phyloP scores from a whole-genome alignment of 1,140 invertebrate species.

The Trypoxylus dichotomus region DNA sequence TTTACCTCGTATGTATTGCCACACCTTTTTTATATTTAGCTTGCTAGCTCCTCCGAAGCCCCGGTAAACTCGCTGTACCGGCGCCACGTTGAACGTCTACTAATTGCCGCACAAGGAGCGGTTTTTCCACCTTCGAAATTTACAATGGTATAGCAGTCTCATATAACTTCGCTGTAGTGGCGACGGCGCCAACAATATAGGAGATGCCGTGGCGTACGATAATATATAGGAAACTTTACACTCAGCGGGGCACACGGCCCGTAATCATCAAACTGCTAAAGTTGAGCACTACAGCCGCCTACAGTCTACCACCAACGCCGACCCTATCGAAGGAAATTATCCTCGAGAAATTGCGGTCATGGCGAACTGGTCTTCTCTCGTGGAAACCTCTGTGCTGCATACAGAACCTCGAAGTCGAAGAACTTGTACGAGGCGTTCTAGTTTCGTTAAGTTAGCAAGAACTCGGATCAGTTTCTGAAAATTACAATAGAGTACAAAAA shows the following conservation, averaged over 20 bases:
- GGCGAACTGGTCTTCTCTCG: background rate
- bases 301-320: background rate
- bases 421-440: too few relatives aligned
- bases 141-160: background rate
- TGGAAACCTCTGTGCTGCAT: background rate
- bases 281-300: background rate
- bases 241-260: background rate
- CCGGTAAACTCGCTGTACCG: too few relatives aligned
- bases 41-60: too few relatives aligned
- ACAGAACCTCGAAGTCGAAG: too few relatives aligned
- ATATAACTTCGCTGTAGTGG: background rate
- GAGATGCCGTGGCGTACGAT: background rate
- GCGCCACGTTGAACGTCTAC: background rate
- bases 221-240: constrained; percentile 29
- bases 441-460: too few relatives aligned
- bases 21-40: too few relatives aligned
- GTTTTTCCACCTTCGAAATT: background rate
- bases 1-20: too few relatives aligned
- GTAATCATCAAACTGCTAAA: constrained; percentile 30
- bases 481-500: too few relatives aligned
- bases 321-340: background rate
- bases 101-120: background rate
- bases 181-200: background rate
- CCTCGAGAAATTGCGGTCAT: constrained; percentile 1
- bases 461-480: too few relatives aligned